Evolutionary conservation across 2,797 vertebrate species (phyloP).

Genomic region (Otolemur crassicaudatus): DNA sequence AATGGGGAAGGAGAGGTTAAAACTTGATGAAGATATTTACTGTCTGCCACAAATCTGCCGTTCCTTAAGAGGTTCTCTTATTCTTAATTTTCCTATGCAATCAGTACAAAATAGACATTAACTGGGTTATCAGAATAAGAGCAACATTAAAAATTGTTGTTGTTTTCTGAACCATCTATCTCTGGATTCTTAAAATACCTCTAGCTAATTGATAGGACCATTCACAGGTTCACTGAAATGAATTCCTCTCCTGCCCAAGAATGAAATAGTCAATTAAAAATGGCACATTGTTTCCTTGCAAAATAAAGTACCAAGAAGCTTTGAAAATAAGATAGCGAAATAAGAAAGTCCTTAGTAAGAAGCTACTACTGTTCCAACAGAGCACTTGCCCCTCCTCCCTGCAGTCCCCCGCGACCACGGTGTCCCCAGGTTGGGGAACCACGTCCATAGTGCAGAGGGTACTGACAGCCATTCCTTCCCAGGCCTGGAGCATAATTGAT

Average conservation of each 20-base stretch:
- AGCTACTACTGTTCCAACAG: not conserved
- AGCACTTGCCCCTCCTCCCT: not conserved
- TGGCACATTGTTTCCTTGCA: constrained; percentile 45
- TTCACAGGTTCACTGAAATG: constrained; percentile 54
- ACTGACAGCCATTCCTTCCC: not conserved
- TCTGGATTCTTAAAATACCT: constrained; percentile 61
- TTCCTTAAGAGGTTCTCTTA: not conserved
- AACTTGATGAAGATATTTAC: constrained; percentile 48
- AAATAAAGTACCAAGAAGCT: constrained; percentile 19
- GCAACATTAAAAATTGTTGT: constrained; percentile 54
- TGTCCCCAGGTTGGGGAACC: not conserved
- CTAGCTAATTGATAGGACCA: not conserved
- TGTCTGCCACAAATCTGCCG: not conserved
- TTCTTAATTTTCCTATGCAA: constrained; percentile 23
- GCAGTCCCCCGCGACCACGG: not conserved
- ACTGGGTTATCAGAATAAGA: constrained; percentile 45
- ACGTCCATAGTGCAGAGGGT: not conserved
- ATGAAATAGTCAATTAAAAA: constrained; percentile 49
- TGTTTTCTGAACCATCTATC: constrained; percentile 35
- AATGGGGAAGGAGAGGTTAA: not conserved
- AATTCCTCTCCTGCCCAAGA: constrained; percentile 55
- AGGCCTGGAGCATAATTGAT: not conserved
- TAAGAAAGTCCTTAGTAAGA: constrained; percentile 18
- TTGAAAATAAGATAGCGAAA: not conserved
- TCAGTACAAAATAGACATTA: not conserved